These are phyloP conservation scores for Flexamia atlantica DNA, from an alignment of 2,888 invertebrate genomes.

Conservation along the genomic window DNA sequence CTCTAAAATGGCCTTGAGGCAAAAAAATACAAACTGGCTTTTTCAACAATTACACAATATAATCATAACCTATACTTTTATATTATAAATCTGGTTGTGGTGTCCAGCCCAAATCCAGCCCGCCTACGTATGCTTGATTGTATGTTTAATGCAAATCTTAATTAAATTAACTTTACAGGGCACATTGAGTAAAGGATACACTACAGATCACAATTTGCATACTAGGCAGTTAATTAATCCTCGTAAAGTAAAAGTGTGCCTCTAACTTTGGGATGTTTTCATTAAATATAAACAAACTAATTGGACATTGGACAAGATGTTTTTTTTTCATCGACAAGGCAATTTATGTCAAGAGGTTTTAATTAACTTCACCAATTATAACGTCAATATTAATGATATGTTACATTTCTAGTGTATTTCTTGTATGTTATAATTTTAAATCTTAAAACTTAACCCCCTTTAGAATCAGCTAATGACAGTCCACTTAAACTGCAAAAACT, in stretches of 20 bases:
- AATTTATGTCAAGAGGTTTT: neutral
- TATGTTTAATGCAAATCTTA: slow-evolving; percentile 18
- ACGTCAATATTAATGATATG: neutral
- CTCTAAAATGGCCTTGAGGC: too few relatives aligned
- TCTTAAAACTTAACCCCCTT: too few relatives aligned
- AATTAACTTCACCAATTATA: neutral
- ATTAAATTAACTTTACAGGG: slow-evolving; percentile 23
- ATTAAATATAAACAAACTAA: neutral
- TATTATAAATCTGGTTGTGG: neutral
- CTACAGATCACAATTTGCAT: neutral
- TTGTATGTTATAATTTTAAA: too few relatives aligned
- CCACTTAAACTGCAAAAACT: too few relatives aligned
- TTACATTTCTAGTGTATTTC: neutral
- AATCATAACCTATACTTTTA: too few relatives aligned
- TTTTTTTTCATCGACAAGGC: neutral
- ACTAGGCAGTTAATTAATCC: slow-evolving; percentile 20
- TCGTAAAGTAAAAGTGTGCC: neutral
- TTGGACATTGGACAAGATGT: neutral
- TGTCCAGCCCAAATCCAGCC: neutral
- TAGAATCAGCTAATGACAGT: too few relatives aligned
- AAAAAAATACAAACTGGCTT: too few relatives aligned
- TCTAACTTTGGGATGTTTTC: neutral
- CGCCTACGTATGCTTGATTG: neutral
- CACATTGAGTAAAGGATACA: neutral
- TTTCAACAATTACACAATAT: too few relatives aligned